Percentiles rank a stretch among this genome's conserved stretches.
These are phyloP conservation scores for Galaxea fascicularis DNA, from an alignment of 92 coral and sea anemone species.

Conservation along the genomic window DNA sequence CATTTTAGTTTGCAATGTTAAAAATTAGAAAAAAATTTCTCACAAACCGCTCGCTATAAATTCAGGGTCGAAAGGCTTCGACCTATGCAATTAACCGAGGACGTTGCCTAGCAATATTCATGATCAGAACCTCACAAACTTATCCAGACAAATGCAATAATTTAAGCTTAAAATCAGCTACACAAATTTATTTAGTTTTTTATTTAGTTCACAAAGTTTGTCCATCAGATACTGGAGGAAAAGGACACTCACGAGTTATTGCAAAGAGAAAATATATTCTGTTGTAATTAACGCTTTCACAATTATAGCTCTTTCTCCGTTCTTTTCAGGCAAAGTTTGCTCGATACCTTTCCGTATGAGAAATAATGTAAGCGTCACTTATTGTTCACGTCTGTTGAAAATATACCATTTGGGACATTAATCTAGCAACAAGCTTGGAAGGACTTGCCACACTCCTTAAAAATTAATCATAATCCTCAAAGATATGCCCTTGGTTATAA, in stretches of 20 bases:
- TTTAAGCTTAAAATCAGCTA: not conserved
- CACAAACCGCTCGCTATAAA: not conserved
- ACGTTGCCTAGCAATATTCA: conserved; percentile 10
- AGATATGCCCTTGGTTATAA: not conserved
- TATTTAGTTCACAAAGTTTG: not conserved
- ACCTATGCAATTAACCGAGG: not conserved
- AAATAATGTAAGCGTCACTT: not conserved
- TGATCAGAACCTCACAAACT: not conserved
- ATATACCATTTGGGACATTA: not conserved
- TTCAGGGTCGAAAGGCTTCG: not conserved
- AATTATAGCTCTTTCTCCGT: not conserved
- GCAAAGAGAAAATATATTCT: not conserved
- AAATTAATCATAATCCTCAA: not conserved
- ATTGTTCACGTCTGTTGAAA: not conserved
- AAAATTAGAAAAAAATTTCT: not conserved
- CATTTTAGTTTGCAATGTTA: not conserved
- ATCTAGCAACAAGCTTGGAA: not conserved
- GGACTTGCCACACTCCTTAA: not conserved
- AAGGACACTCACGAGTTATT: not conserved
- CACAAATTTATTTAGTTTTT: not conserved
- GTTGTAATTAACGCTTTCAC: not conserved
- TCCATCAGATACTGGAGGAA: not conserved
- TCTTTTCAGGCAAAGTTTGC: not conserved
- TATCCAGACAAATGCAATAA: not conserved
- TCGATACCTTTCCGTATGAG: not conserved